phyloP scores from a whole-genome alignment of 2,888 invertebrate species.

The Syrista parreyssii region DNA sequence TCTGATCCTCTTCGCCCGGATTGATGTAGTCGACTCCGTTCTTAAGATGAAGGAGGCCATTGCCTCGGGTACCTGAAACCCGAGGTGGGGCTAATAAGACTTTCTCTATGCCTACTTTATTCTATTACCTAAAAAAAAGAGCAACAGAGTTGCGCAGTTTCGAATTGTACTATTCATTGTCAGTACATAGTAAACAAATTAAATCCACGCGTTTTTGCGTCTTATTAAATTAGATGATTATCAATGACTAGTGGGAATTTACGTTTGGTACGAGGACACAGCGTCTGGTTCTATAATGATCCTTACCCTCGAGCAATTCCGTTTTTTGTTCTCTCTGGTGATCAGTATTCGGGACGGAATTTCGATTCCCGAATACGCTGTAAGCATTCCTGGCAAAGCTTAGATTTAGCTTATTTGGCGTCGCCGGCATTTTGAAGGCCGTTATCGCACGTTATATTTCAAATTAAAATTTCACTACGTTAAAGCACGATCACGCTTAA shows the following conservation, averaged over 20 bases:
- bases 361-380: conserved; percentile 60
- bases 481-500: background rate
- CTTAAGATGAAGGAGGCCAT: conserved; percentile 58
- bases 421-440: conserved; percentile 57
- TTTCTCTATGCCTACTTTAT: conserved; percentile 11
- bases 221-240: background rate
- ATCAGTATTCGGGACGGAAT: conserved; percentile 47
- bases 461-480: background rate
- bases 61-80: conserved; percentile 57
- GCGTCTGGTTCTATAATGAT: background rate
- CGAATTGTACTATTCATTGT: background rate
- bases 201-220: background rate
- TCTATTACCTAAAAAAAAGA: background rate
- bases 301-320: conserved; percentile 65
- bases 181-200: background rate
- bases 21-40: conserved; percentile 69
- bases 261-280: background rate
- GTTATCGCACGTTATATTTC: background rate
- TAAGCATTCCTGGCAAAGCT: conserved; percentile 65
- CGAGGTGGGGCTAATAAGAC: conserved; percentile 9
- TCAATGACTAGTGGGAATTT: background rate
- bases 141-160: background rate
- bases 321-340: conserved; percentile 63
- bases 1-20: conserved; percentile 71
- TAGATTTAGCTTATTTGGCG: conserved; percentile 64